Evolutionary conservation across 2,113 vertebrate genomes (phyloP).

Genomic region (Eleginops maclovinus): DNA sequence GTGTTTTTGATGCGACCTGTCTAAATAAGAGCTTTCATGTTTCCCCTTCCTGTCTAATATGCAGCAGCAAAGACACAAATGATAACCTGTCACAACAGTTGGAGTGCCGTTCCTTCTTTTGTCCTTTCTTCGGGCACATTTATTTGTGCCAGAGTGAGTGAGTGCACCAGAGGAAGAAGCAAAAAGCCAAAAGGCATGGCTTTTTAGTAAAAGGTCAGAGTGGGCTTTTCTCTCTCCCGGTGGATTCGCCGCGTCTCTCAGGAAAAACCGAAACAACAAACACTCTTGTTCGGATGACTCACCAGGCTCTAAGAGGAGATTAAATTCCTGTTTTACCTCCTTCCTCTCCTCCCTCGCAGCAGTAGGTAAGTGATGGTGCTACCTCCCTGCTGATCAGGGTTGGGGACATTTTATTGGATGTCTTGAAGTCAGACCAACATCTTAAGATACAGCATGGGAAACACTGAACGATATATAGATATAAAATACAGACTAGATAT

Average conservation of each 20-base stretch:
- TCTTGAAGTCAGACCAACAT: constrained; percentile 29
- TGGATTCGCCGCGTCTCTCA: constrained; percentile 49
- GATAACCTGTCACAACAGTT: constrained; percentile 54
- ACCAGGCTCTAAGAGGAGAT: constrained; percentile 68
- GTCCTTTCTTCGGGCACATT: no score
- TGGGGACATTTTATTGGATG: constrained; percentile 28
- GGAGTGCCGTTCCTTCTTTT: constrained; percentile 28
- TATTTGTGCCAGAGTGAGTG: constrained; percentile 14
- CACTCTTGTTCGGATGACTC: constrained; percentile 54
- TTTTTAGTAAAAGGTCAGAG: constrained; percentile 73
- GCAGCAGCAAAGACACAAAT: constrained; percentile 34
- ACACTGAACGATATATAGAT: no score
- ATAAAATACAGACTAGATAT: no score
- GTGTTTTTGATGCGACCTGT: constrained; percentile 22
- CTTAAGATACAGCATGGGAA: neutral
- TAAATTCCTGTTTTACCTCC: constrained; percentile 44
- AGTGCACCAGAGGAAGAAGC: constrained; percentile 28
- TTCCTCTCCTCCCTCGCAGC: neutral
- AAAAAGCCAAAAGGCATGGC: constrained; percentile 34
- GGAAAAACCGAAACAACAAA: constrained; percentile 63
- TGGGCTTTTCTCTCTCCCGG: constrained; percentile 63
- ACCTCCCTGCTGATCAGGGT: constrained; percentile 44
- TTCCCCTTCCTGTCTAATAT: constrained; percentile 27
- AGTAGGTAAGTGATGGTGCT: constrained; percentile 35
- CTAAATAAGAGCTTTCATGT: constrained; percentile 24